These are phyloP conservation scores for Drosophila nigrodunni DNA, from an alignment of 1,140 invertebrate genomes.

Conservation along the genomic window DNA sequence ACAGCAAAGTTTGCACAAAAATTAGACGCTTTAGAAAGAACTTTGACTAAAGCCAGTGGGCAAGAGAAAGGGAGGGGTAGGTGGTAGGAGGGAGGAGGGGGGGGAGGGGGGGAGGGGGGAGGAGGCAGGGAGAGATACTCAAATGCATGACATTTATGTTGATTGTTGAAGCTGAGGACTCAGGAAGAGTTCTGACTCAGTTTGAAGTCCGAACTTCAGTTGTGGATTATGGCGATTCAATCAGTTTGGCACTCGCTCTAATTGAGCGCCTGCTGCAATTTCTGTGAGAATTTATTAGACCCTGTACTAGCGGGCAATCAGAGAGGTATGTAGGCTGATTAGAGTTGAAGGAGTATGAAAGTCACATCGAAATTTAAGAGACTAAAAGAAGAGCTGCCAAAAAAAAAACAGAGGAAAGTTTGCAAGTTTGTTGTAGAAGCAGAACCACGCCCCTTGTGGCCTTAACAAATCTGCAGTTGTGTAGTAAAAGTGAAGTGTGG, in stretches of 20 bases:
- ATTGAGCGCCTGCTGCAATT: conserved; percentile 50
- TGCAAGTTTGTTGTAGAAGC: too few species aligned
- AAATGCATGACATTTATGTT: conserved; percentile 39
- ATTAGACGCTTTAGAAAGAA: conserved; percentile 53
- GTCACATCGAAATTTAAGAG: too few species aligned
- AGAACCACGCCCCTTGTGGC: too few species aligned
- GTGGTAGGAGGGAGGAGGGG: background rate
- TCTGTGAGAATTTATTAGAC: background rate
- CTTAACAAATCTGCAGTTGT: too few species aligned
- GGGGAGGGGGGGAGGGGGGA: background rate
- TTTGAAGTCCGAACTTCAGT: background rate
- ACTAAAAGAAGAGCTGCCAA: too few species aligned
- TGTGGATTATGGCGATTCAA: conserved; percentile 52
- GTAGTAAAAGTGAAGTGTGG: too few species aligned
- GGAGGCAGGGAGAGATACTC: background rate
- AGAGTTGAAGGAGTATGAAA: too few species aligned
- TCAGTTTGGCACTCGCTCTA: conserved; percentile 53
- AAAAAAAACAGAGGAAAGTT: too few species aligned
- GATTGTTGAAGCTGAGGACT: conserved; percentile 18
- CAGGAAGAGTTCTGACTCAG: too few species aligned
- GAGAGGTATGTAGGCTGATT: too few species aligned
- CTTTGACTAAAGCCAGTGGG: conserved; percentile 38
- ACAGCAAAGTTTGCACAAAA: conserved; percentile 54
- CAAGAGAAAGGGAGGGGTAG: background rate
- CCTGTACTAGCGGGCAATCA: too few species aligned